Evolutionary conservation across 2,888 invertebrate species (phyloP).

Genomic region (Pachliopta kotzebuea): DNA sequence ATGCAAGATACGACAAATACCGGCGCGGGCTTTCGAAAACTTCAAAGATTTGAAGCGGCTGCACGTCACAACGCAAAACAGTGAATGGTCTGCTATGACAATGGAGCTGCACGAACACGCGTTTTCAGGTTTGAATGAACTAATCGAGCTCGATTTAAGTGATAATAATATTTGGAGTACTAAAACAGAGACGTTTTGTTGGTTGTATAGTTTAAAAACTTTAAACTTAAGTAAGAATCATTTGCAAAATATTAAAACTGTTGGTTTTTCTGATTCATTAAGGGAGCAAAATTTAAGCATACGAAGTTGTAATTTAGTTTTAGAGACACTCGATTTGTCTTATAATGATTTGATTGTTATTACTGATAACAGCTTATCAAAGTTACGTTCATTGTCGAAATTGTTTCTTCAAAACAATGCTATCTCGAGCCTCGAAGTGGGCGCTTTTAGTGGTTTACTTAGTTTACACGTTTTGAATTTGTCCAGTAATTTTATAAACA

Average conservation of each 20-base stretch:
- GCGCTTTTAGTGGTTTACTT: slow-evolving; percentile 85
- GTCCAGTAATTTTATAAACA: slow-evolving; percentile 88
- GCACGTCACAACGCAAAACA: slow-evolving; percentile 86
- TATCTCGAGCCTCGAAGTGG: slow-evolving; percentile 86
- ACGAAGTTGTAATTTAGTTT: slow-evolving; percentile 84
- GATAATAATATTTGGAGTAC: slow-evolving; percentile 90
- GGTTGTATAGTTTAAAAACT: slow-evolving; percentile 83
- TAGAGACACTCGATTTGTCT: slow-evolving; percentile 87
- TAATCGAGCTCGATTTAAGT: slow-evolving; percentile 84
- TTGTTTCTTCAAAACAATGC: slow-evolving; percentile 88
- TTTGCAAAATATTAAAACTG: slow-evolving; percentile 86
- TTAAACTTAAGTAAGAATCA: slow-evolving; percentile 89
- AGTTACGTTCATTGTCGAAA: slow-evolving; percentile 83
- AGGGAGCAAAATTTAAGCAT: slow-evolving; percentile 79
- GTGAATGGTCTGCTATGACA: slow-evolving; percentile 89
- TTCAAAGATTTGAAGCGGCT: slow-evolving; percentile 85
- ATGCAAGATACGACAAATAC: slow-evolving; percentile 88
- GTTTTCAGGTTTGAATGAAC: slow-evolving; percentile 83
- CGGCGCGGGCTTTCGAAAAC: slow-evolving; percentile 84
- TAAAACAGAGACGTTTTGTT: slow-evolving; percentile 86
- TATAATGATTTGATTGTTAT: slow-evolving; percentile 86
- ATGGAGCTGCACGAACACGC: slow-evolving; percentile 86
- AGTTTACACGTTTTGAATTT: slow-evolving; percentile 86
- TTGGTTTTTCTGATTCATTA: slow-evolving; percentile 87
- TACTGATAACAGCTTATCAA: slow-evolving; percentile 85